phyloP scores from a whole-genome alignment of 2,888 invertebrate genomes.

The Caenorhabditis sp. region DNA sequence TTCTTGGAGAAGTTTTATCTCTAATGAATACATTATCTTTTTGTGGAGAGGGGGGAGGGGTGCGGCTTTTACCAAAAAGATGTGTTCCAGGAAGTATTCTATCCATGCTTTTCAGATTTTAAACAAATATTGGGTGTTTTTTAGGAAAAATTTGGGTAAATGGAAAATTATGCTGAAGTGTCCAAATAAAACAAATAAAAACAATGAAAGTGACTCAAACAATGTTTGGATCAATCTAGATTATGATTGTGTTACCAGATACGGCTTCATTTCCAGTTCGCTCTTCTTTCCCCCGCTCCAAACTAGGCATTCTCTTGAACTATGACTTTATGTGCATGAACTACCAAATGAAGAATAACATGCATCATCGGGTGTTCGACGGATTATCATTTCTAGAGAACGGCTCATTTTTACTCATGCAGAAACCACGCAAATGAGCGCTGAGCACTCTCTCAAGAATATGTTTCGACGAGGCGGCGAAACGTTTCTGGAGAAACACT shows the following conservation, averaged over 20 bases:
- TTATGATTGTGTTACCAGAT: background rate
- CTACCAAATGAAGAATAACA: conserved; percentile 14
- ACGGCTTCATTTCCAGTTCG: conserved; percentile 17
- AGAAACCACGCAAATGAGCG: conserved; percentile 53
- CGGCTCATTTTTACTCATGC: conserved; percentile 18
- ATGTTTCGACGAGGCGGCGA: no score
- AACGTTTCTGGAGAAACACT: background rate
- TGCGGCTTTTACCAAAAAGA: background rate
- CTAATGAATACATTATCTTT: background rate
- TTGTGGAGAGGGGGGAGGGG: background rate
- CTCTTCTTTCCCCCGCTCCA: background rate
- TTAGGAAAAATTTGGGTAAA: no score
- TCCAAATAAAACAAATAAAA: no score
- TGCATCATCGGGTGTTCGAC: conserved; percentile 14
- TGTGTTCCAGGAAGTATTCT: background rate
- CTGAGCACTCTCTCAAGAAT: conserved; percentile 31
- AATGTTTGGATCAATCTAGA: background rate
- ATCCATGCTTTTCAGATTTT: no score
- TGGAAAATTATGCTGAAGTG: no score
- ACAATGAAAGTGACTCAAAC: no score
- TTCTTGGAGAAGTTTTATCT: conserved; percentile 1
- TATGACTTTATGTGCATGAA: conserved; percentile 36
- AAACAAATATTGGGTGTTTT: no score
- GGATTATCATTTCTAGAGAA: background rate
- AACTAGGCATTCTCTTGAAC: background rate